These are phyloP conservation scores for Pollenia angustigena DNA, from an alignment of 2,888 invertebrate species.

Conservation along the genomic window DNA sequence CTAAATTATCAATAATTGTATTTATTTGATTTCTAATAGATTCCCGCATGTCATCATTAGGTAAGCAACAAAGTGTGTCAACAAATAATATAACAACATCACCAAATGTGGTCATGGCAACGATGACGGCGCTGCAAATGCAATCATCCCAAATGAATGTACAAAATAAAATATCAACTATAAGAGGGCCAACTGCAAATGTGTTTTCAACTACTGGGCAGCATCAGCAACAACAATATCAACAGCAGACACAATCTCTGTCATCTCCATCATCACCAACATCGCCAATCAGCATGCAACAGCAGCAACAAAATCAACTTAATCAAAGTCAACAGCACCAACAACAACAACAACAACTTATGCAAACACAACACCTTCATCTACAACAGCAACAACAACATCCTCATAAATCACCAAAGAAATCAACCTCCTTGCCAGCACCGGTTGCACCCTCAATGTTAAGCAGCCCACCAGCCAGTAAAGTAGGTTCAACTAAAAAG, in stretches of 20 bases:
- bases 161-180: constrained; percentile 55
- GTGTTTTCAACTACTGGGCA: constrained; percentile 60
- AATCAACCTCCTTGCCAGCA: constrained; percentile 82
- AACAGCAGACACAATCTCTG: constrained; percentile 55
- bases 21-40: constrained; percentile 47
- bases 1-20: neutral
- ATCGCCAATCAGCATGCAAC: constrained; percentile 70
- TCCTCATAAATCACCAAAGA: constrained; percentile 81
- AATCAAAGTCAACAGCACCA: constrained; percentile 74
- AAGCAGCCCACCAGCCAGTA: constrained; percentile 80
- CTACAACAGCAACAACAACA: constrained; percentile 84
- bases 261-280: constrained; percentile 72
- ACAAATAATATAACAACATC: constrained; percentile 79
- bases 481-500: constrained; percentile 72
- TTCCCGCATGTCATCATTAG: constrained; percentile 65
- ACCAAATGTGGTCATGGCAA: constrained; percentile 52
- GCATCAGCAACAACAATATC: constrained; percentile 54
- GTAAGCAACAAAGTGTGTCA: constrained; percentile 78
- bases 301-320: constrained; percentile 48
- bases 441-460: constrained; percentile 77
- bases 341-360: constrained; percentile 72
- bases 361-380: constrained; percentile 73
- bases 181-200: constrained; percentile 37
- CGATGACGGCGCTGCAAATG: constrained; percentile 70
- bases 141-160: constrained; percentile 65